Evolutionary conservation across 2,888 invertebrate species (phyloP).

Genomic region (Chymomyza amoena): DNA sequence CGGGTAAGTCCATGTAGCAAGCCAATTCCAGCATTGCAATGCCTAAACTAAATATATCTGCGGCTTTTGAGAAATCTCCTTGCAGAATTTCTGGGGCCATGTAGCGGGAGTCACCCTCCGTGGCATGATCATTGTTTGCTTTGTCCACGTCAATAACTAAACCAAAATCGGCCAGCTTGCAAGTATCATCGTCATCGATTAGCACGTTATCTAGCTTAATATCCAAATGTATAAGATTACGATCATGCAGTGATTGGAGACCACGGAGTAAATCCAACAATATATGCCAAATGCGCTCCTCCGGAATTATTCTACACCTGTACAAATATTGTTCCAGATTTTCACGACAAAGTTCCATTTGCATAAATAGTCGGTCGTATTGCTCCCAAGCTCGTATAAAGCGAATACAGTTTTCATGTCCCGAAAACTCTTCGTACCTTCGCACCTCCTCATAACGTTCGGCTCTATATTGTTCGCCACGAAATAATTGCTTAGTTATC

Average conservation of each 20-base stretch:
- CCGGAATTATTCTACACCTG: slow-evolving; percentile 81
- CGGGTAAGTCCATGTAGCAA: slow-evolving; percentile 85
- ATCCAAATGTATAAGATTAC: slow-evolving; percentile 86
- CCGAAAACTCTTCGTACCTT: slow-evolving; percentile 84
- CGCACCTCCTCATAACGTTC: slow-evolving; percentile 83
- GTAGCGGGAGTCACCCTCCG: slow-evolving; percentile 88
- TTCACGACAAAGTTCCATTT: slow-evolving; percentile 85
- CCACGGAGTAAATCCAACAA: slow-evolving; percentile 83
- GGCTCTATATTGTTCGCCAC: slow-evolving; percentile 81
- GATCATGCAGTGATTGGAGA: slow-evolving; percentile 84
- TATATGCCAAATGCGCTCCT: slow-evolving; percentile 83
- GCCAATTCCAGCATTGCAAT: slow-evolving; percentile 86
- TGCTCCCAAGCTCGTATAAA: slow-evolving; percentile 88
- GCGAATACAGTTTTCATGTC: slow-evolving; percentile 84
- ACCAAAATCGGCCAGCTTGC: slow-evolving; percentile 87
- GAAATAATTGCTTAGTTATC: slow-evolving; percentile 82
- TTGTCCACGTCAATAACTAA: slow-evolving; percentile 83
- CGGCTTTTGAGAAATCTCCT: slow-evolving; percentile 83
- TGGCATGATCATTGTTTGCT: slow-evolving; percentile 81
- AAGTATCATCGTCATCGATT: slow-evolving; percentile 82
- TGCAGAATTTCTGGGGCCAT: slow-evolving; percentile 86
- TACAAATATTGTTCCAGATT: slow-evolving; percentile 82
- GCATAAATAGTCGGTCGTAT: slow-evolving; percentile 83
- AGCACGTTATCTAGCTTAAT: slow-evolving; percentile 89
- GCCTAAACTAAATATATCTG: slow-evolving; percentile 88